Evolutionary conservation across 2,113 vertebrate genomes (phyloP), one percentile per base, ranked within the genome.

Genomic region (Oncorhynchus tshawytscha): DNA sequence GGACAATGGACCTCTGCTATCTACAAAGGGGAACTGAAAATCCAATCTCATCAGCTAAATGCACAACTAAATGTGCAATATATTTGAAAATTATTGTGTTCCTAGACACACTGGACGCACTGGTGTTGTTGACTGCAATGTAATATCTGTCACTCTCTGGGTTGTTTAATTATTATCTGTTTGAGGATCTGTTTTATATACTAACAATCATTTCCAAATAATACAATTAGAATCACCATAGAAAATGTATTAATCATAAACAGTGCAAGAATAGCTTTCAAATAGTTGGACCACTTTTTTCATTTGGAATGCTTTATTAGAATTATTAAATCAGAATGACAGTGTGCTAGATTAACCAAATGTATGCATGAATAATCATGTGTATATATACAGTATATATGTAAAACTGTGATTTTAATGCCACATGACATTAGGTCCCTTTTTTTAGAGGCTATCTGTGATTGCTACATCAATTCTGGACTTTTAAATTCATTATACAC

Each of bases 61-160:
- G 51, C 18, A 57, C 51, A 57, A 13, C 51, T 16, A 16, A 18
- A 16, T 57, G 5, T 57, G 51, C 3, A 57, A 57, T 3, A 57
- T 20, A 18, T 57, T 57, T 57, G 18, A 57, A 57, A 57, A 57
- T 20, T 1, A 20, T 57, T 54, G 51, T 54, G 51, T 18, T 39
- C 3, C 2, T 5, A 13, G 18, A 57, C 51, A 2, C 39, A 9
- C 39, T 39, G 39, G 7, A 39, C 39, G 1, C 8, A 39, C 6
- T 74, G 62, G n/a, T 34, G 13, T 5, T 11, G 20, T 54, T 45
- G 60, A 82, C 86, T 89, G 88, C 89, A 90, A 86, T 57, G 12
- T 57, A 57, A 57, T 57, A 20, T 16, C 18, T 89, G 80, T 77
- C 45, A 31, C 51, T 51, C n/a, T 34, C 64, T 34, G 29, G 31